phyloP scores from a whole-genome alignment of 2,888 invertebrate species.

The Tillus elongatus region DNA sequence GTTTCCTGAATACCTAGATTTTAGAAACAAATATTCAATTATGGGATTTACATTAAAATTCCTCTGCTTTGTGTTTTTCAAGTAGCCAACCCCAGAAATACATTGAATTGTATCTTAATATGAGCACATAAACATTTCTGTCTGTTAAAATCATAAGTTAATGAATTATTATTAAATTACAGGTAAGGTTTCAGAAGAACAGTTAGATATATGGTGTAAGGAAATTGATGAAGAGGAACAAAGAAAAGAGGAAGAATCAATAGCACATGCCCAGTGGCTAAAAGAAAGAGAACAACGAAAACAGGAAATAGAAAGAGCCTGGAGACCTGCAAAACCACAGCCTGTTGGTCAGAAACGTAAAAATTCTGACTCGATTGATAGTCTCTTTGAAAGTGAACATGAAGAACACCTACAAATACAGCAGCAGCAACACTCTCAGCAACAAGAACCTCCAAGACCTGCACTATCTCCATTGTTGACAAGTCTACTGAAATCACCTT shows the following conservation, averaged over 20 bases:
- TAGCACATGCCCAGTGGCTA: slow-evolving; percentile 53
- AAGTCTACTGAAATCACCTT: slow-evolving; percentile 67
- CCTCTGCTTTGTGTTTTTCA: too few species aligned
- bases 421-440: too few species aligned
- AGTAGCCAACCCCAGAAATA: too few species aligned
- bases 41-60: too few species aligned
- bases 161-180: too few species aligned
- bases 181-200: slow-evolving; percentile 55
- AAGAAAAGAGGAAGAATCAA: slow-evolving; percentile 58
- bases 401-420: slow-evolving; percentile 25
- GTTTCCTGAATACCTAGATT: too few species aligned
- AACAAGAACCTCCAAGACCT: slow-evolving; percentile 33
- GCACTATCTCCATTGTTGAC: slow-evolving; percentile 69
- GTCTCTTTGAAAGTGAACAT: slow-evolving; percentile 30
- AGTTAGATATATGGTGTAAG: slow-evolving; percentile 64
- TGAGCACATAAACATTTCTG: too few species aligned
- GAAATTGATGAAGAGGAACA: slow-evolving; percentile 65
- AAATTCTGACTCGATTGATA: slow-evolving; percentile 35
- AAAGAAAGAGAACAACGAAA: slow-evolving; percentile 58
- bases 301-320: slow-evolving; percentile 51
- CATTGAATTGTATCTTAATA: too few species aligned
- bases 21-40: too few species aligned
- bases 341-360: slow-evolving; percentile 35
- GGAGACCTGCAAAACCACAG: slow-evolving; percentile 44
- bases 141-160: too few species aligned